phyloP scores from a whole-genome alignment of 2,888 invertebrate genomes.

The Synanthedon formicaeformis region DNA sequence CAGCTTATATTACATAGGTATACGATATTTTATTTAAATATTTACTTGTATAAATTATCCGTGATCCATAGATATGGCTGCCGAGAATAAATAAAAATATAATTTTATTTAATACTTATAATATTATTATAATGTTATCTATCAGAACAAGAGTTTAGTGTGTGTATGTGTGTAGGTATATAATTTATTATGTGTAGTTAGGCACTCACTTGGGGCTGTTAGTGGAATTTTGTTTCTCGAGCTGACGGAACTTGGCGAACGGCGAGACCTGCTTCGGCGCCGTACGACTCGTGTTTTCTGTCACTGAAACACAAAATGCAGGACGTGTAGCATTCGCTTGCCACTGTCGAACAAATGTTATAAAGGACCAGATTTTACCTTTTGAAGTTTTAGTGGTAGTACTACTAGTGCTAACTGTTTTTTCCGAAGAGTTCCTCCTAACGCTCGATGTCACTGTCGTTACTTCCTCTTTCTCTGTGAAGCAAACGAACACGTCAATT shows the following conservation, averaged over 20 bases:
- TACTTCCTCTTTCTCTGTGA: constrained; percentile 59
- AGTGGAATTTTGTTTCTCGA: constrained; percentile 87
- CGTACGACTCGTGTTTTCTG: constrained; percentile 61
- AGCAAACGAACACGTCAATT: constrained; percentile 7
- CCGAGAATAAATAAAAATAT: constrained; percentile 29
- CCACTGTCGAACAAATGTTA: too few species aligned
- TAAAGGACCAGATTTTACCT: constrained; percentile 36
- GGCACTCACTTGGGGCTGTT: constrained; percentile 82
- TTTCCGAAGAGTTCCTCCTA: constrained; percentile 63
- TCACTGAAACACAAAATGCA: constrained; percentile 47
- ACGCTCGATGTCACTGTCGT: constrained; percentile 58
- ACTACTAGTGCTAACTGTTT: constrained; percentile 70
- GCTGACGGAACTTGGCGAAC: constrained; percentile 91
- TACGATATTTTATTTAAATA: constrained; percentile 40
- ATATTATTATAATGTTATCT: background rate
- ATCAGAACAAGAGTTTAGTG: background rate
- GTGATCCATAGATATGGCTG: constrained; percentile 57
- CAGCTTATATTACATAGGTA: constrained; percentile 36
- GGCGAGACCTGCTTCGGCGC: constrained; percentile 82
- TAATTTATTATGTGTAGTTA: background rate
- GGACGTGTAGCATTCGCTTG: background rate
- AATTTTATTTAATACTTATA: background rate
- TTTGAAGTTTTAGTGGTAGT: constrained; percentile 73
- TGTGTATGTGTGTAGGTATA: background rate
- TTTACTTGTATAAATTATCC: constrained; percentile 49